A percentile compares a stretch with the other conserved stretches of the same genome.
Evolutionary conservation across 2,113 vertebrate genomes (phyloP).

Genomic region (Syngnathus typhle): DNA sequence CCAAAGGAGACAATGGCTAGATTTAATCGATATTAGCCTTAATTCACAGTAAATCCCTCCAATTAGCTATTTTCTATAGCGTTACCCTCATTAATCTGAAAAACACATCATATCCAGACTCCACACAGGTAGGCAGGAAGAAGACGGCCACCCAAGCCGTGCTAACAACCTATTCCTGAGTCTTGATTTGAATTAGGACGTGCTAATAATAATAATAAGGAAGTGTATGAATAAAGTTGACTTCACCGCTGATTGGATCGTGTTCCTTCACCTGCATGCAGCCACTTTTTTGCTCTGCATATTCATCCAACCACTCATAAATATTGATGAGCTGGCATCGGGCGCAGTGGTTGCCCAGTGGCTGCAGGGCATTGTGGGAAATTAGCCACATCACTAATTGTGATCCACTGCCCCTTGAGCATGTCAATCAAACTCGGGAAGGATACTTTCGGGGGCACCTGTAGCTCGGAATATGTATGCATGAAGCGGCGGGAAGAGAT

Average conservation of each 20-base stretch:
- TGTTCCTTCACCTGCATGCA: constrained; percentile 68
- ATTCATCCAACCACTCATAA: constrained; percentile 72
- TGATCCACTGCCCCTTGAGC: constrained; percentile 63
- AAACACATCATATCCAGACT: background rate
- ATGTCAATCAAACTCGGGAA: constrained; percentile 67
- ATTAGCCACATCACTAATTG: constrained; percentile 79
- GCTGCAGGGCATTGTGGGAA: constrained; percentile 80
- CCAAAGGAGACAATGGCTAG: no score
- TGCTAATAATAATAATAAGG: background rate
- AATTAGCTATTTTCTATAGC: no score
- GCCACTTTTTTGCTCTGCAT: constrained; percentile 60
- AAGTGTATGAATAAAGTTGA: constrained; percentile 1
- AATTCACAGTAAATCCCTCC: no score
- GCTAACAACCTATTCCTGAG: background rate
- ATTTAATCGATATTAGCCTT: no score
- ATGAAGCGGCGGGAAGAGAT: constrained; percentile 39
- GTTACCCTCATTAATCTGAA: no score
- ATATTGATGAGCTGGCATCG: constrained; percentile 69
- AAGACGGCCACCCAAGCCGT: background rate
- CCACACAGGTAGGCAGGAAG: background rate
- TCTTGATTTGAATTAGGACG: background rate
- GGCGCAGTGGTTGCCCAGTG: constrained; percentile 65
- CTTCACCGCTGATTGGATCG: constrained; percentile 53
- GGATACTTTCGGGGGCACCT: constrained; percentile 67
- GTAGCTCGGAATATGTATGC: constrained; percentile 65